Base-by-base conservation (phyloP, 1,140 invertebrate species). In the Mesaphorura yosii region DNA sequence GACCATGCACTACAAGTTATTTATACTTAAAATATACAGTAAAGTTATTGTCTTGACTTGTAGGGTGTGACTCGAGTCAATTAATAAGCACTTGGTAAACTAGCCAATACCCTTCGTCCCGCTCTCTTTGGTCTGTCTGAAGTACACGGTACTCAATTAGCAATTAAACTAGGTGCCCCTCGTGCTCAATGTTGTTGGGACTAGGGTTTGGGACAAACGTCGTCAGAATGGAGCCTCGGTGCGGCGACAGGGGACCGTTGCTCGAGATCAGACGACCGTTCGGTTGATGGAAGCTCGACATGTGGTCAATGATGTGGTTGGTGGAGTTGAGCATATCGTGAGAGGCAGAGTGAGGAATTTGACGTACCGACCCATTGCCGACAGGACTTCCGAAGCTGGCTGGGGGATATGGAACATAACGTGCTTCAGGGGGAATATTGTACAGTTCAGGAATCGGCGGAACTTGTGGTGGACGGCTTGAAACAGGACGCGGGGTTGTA, bases 321-420 rank as follows among this genome's bases (percentile, higher is more conserved):
- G 46, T 23, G 7, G 54, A 42, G 37, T 63, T 57, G 48, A 59
- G 56, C 61, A 51, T 67, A 61, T 44, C 64, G 60, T 55, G 68
- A 54, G 42, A 70, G 59, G 22, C 58, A 14, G 59, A 61, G 19
- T 60, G 58, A n/a, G 61, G 48, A 26, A 60, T 26, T 31, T 64
- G 56, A 14, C 62, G 62, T 23, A 66, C 53, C 28, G 64, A 63
- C 10, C 66, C 66, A 23, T 66, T 67, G 25, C 61, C 62, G n/a
- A 62, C 28, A 39, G 65, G 64, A 55, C 64, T 66, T 40, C 69
- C 67, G 22, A 67, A 64, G 22, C 57, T 58, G 17, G 66, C 65
- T 28, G 68, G 67, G 15, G 68, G 68, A 55, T 68, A 72, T 26
- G 70, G 66, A 14, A 71, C 63, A 57, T 72, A 72, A 17, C 69